Percentiles rank a stretch among this genome's conserved stretches.
phyloP scores from a whole-genome alignment of 2,797 vertebrate species.

The Gadopsis bispinosus region DNA sequence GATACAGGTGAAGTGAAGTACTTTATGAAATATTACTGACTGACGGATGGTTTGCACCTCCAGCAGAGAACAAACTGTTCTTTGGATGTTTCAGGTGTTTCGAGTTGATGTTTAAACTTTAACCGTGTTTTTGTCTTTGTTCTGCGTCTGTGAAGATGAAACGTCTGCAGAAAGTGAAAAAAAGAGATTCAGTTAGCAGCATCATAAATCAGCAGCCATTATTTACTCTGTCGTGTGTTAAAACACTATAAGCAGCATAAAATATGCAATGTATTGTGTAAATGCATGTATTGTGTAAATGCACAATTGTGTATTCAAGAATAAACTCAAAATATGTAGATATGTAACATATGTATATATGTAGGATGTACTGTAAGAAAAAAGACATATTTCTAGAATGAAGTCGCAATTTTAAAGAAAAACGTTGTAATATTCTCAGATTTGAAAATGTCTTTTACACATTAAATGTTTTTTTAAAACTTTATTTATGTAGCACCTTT shows the following conservation, averaged over 20 bases:
- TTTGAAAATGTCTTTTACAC: too few relatives aligned
- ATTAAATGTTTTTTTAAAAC: too few relatives aligned
- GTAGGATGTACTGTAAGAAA: too few relatives aligned
- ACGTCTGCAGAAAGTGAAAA: background rate
- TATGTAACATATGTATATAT: too few relatives aligned
- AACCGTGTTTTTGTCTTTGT: background rate
- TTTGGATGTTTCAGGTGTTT: background rate
- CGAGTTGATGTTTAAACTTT: background rate
- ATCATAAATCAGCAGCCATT: background rate
- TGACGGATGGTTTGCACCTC: constrained; percentile 21
- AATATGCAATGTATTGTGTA: background rate
- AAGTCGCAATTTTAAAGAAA: too few relatives aligned
- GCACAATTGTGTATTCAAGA: too few relatives aligned
- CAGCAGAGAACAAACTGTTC: constrained; percentile 32
- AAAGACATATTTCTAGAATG: too few relatives aligned
- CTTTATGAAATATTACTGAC: constrained; percentile 59
- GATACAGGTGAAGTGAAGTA: constrained; percentile 68
- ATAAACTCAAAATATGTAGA: too few relatives aligned
- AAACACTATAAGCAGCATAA: background rate
- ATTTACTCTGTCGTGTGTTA: too few relatives aligned
- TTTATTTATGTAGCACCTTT: too few relatives aligned
- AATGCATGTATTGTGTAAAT: too few relatives aligned
- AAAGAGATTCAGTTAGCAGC: background rate
- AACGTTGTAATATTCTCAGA: too few relatives aligned
- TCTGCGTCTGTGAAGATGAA: background rate